These are phyloP conservation scores for Perognathus longimembris DNA, from an alignment of 2,113 vertebrate genomes.

Conservation along the genomic window DNA sequence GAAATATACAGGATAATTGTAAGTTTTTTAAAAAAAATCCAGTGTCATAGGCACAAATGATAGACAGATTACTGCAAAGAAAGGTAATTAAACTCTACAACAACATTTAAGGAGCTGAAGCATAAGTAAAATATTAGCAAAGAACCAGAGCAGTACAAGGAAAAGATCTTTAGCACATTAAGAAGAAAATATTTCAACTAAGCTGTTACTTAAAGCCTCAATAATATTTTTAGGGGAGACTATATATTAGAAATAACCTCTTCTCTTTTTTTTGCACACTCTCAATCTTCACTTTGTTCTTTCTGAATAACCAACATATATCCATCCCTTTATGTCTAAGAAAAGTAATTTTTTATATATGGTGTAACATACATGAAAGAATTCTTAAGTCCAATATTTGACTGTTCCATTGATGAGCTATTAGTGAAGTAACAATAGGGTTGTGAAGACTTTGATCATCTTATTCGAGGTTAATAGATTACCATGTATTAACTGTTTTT, in stretches of 20 bases:
- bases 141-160: neutral
- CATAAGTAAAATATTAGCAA: conserved; percentile 21
- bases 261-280: neutral
- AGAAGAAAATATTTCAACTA: conserved; percentile 29
- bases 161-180: neutral
- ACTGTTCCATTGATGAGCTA: neutral
- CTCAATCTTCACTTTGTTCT: neutral
- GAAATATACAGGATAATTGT: neutral
- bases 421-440: neutral
- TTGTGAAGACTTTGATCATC: neutral
- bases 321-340: neutral
- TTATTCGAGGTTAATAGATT: neutral
- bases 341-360: neutral
- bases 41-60: neutral
- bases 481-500: neutral
- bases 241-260: neutral
- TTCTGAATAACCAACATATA: neutral
- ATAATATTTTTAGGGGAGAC: neutral
- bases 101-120: conserved; percentile 31
- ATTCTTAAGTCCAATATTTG: neutral
- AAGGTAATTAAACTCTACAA: conserved; percentile 38
- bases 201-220: neutral
- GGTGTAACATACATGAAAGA: neutral
- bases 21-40: neutral
- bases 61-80: neutral